Evolutionary conservation across 2,113 vertebrate species (phyloP).

Genomic region (Dipodomys ordii): DNA sequence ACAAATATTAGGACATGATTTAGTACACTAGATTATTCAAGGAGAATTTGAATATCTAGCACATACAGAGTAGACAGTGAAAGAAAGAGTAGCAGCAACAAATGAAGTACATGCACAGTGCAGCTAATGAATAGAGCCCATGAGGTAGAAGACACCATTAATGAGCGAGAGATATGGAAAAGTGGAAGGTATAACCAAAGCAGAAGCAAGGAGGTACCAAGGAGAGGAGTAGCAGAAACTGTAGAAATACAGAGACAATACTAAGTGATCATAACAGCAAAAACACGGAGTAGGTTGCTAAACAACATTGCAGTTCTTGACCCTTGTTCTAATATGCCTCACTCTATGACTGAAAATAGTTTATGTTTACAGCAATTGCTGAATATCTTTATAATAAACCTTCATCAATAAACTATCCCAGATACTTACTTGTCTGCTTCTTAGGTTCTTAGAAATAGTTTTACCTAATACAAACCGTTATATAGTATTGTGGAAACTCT

Average conservation of each 20-base stretch:
- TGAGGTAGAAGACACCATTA: neutral
- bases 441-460: neutral
- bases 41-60: neutral
- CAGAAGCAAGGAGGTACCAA: neutral
- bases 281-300: neutral
- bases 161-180: neutral
- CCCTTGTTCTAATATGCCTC: too few species aligned
- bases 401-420: neutral
- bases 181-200: neutral
- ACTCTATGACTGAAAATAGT: neutral
- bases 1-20: neutral
- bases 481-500: neutral
- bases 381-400: neutral
- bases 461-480: neutral
- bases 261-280: neutral
- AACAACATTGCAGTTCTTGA: neutral
- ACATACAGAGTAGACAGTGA: neutral
- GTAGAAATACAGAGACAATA: neutral
- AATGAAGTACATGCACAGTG: neutral
- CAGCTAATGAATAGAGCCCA: neutral
- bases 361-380: neutral
- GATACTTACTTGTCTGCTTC: neutral
- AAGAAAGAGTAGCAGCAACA: neutral
- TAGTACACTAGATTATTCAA: neutral
- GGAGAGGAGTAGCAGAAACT: neutral